Evolutionary conservation across 1,140 invertebrate genomes (phyloP), one percentile per base, ranked within the genome.

Genomic region (Psilanteris sp.): DNA sequence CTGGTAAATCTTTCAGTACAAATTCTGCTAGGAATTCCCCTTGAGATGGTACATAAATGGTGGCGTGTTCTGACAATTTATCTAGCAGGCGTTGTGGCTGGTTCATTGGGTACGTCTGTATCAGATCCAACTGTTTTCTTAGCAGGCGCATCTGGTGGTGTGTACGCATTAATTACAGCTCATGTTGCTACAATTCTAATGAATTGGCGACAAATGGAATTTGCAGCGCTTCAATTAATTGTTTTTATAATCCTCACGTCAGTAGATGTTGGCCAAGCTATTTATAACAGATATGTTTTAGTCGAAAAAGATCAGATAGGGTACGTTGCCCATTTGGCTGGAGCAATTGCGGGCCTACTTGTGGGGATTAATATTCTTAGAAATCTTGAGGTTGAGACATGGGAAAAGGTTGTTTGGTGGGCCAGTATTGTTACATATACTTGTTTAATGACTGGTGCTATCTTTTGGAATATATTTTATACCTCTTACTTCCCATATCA

Each of bases 11-110:
- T 98, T n/a, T 84, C 97, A 10, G 96, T 98, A 31, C 97, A 99
- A 89, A 90, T 99, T 36, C 90, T 98, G 81, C 89, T 99, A 32
- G 97, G 97, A 1, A 91, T 98, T 11, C 96, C 96, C 0, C 84
- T 99, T 39, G 97, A 99, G 87, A 94, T 99, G 93, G 97, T 98
- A 7, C 97, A 99, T 84, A 93, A 94, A 76, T 97, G 95, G 93
- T 97, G 96, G 95, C 89, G 96, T 37, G 94, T 98, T 2, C 86
- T 94, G 0, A 83, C 94, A 1, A 93, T 97, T 24, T 96, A 95
- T 81, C 81, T 94, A 36, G 93, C 94, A 0, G 96, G 96, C 1
- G 96, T 97, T 0, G 79, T 95, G 1, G 95, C 95, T 6, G 95
- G 96, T n/a, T 95, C 94, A 1, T 89, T 96, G 26, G 94, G 94